Conservation (phyloP, 2,888 invertebrate genomes). For the Tachina fera region DNA sequence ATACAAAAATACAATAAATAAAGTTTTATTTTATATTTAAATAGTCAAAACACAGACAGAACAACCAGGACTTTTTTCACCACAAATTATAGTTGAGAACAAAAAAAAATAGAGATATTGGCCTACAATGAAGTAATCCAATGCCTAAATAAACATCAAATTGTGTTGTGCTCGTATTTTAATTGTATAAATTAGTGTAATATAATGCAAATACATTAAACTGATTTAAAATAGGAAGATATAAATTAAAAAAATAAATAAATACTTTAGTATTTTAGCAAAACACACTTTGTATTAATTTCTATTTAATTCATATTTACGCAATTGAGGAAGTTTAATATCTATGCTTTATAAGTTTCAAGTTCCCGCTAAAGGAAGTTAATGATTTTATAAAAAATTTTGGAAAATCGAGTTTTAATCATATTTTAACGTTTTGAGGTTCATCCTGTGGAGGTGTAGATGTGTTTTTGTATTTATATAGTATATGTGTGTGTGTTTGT, state of each 20-base stretch:
- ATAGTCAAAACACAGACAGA: background rate
- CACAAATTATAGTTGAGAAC: too few species aligned
- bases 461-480: too few species aligned
- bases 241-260: background rate
- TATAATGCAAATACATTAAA: conserved; percentile 14
- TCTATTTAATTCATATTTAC: background rate
- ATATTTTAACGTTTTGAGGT: too few species aligned
- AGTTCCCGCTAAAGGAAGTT: too few species aligned
- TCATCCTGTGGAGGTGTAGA: too few species aligned
- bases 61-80: background rate
- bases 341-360: too few species aligned
- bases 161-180: conserved; percentile 19
- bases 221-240: background rate
- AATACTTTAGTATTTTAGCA: background rate
- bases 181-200: conserved; percentile 60
- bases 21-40: background rate
- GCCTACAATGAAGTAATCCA: background rate
- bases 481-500: too few species aligned
- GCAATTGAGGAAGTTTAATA: too few species aligned
- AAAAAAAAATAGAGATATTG: conserved; percentile 4
- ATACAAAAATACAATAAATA: background rate
- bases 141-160: conserved; percentile 37
- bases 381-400: too few species aligned
- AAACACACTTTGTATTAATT: background rate
- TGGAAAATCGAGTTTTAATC: too few species aligned